Conservation (phyloP, 2,113 vertebrate genomes). For the Varanus salvator region DNA sequence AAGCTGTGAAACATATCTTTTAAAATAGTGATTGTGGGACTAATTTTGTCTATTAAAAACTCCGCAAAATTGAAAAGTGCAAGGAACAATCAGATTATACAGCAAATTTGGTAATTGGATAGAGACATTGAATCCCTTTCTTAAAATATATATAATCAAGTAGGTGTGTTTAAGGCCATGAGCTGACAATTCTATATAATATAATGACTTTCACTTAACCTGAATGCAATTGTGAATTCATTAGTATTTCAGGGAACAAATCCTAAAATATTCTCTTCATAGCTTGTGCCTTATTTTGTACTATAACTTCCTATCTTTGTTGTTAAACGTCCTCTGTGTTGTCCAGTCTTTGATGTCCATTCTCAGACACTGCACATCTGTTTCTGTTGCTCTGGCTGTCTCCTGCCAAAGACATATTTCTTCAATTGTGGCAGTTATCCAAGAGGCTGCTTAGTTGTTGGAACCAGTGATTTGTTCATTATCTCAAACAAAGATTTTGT, state of each 20-base stretch:
- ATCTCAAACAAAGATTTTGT: conserved; percentile 8
- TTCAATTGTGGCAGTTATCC: conserved; percentile 28
- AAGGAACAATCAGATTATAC: neutral
- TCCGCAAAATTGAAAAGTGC: neutral
- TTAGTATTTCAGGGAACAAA: neutral
- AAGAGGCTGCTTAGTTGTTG: conserved; percentile 28
- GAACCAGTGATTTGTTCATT: conserved; percentile 32
- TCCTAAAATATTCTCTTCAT: conserved; percentile 1
- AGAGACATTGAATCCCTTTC: neutral
- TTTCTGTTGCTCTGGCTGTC: conserved; percentile 30
- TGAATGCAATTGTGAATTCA: neutral
- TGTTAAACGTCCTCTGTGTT: neutral
- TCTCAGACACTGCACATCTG: conserved; percentile 36
- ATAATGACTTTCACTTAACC: neutral
- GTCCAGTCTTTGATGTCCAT: conserved; percentile 2
- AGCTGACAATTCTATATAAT: neutral
- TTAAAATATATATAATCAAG: neutral
- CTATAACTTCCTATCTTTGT: neutral
- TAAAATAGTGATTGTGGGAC: neutral
- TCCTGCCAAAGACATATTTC: conserved; percentile 43
- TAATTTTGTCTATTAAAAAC: neutral
- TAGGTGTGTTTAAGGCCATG: neutral
- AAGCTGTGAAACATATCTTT: neutral
- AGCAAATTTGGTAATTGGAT: neutral
- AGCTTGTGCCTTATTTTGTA: neutral